Conservation (phyloP, 1,140 invertebrate species). For the Adelges cooleyi region DNA sequence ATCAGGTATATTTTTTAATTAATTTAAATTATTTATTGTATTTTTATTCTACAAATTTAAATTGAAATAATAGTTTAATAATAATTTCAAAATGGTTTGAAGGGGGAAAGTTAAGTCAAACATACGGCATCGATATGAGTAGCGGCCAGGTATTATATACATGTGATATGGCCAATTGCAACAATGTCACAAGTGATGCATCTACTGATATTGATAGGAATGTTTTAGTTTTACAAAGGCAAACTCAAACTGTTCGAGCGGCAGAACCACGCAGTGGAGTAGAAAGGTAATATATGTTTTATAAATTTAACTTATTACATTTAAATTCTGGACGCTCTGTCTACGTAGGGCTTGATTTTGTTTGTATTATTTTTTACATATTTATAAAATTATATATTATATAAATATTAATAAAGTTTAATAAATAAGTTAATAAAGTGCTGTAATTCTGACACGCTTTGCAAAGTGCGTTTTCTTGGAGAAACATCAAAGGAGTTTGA, state of each 20-base stretch:
- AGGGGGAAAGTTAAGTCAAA: conserved; percentile 46
- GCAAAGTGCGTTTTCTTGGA: too few relatives aligned
- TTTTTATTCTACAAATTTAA: neutral
- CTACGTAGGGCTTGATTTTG: neutral
- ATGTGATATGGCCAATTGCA: conserved; percentile 62
- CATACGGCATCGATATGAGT: conserved; percentile 55
- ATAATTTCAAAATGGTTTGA: conserved; percentile 26
- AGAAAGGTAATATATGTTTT: conserved; percentile 71
- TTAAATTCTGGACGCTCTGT: neutral
- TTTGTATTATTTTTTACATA: too few relatives aligned
- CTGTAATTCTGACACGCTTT: too few relatives aligned
- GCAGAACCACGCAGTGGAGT: conserved; percentile 66
- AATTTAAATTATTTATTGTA: conserved; percentile 18
- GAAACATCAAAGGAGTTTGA: too few relatives aligned
- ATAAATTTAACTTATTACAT: too few relatives aligned
- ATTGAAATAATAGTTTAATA: neutral
- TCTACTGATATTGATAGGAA: conserved; percentile 52
- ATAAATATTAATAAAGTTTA: too few relatives aligned
- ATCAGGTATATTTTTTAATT: conserved; percentile 49
- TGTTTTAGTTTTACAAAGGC: conserved; percentile 53
- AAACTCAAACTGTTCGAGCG: conserved; percentile 75
- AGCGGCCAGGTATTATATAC: conserved; percentile 67
- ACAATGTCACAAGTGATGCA: conserved; percentile 43
- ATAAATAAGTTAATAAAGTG: too few relatives aligned
- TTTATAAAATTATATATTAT: too few relatives aligned